These are phyloP conservation scores for Netelia fuscicornis DNA, from an alignment of 2,888 invertebrate genomes.

Conservation along the genomic window DNA sequence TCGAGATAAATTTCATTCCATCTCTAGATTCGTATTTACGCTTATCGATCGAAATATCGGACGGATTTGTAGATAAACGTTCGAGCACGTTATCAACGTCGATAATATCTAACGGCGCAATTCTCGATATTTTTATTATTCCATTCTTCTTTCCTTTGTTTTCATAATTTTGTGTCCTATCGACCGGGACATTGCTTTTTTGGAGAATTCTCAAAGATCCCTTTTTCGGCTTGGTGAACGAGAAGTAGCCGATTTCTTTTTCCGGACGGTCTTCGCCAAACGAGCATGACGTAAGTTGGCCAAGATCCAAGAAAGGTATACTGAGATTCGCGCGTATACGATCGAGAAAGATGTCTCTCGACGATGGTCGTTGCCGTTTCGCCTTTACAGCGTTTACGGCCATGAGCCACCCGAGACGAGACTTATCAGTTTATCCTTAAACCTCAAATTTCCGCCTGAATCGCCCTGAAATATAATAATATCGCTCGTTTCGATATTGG, in stretches of 20 bases:
- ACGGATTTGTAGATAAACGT: too few relatives aligned
- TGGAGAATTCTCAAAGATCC: background rate
- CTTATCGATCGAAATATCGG: too few relatives aligned
- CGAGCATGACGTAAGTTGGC: slow-evolving; percentile 45
- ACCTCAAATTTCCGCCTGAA: slow-evolving; percentile 32
- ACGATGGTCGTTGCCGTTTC: slow-evolving; percentile 8
- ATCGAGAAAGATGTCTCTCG: slow-evolving; percentile 45
- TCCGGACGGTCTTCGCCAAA: slow-evolving; percentile 38
- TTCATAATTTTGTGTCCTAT: too few relatives aligned
- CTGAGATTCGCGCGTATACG: slow-evolving; percentile 40
- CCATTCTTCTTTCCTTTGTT: too few relatives aligned
- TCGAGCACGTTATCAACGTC: too few relatives aligned
- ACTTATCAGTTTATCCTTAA: slow-evolving; percentile 29
- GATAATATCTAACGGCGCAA: too few relatives aligned
- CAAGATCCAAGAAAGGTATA: slow-evolving; percentile 61
- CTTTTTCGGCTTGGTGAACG: background rate
- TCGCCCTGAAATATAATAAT: slow-evolving; percentile 26
- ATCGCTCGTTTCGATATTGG: background rate
- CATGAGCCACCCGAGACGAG: slow-evolving; percentile 44
- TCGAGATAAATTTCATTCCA: too few relatives aligned
- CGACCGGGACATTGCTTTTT: too few relatives aligned
- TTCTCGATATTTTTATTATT: too few relatives aligned
- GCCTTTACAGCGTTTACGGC: slow-evolving; percentile 13
- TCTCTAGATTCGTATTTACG: too few relatives aligned
- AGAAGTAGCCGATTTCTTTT: slow-evolving; percentile 47